These are phyloP conservation scores for Dysmachus trigonus DNA, from an alignment of 2,888 invertebrate genomes.

Conservation along the genomic window DNA sequence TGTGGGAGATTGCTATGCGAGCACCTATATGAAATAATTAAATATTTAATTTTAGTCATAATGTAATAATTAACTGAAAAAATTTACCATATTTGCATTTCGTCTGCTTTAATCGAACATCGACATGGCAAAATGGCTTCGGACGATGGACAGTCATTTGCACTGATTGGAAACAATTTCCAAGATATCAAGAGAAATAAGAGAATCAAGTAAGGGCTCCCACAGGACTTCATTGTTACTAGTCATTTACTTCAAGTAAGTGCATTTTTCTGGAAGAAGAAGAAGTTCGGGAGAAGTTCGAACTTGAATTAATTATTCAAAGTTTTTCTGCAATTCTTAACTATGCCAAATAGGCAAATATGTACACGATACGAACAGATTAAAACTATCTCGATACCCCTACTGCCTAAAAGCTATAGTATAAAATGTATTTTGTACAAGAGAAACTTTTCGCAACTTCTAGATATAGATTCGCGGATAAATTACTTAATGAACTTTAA, in stretches of 20 bases:
- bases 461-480: background rate
- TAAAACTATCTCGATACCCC: background rate
- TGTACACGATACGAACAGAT: background rate
- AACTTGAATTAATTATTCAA: background rate
- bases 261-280: constrained; percentile 30
- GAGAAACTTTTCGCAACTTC: background rate
- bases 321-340: background rate
- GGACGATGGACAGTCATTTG: constrained; percentile 74
- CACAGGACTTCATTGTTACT: constrained; percentile 33
- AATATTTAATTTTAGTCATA: background rate
- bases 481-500: background rate
- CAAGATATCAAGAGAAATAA: constrained; percentile 35
- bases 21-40: constrained; percentile 70
- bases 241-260: constrained; percentile 39
- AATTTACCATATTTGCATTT: constrained; percentile 84
- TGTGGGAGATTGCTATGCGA: constrained; percentile 88
- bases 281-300: background rate
- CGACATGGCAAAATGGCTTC: constrained; percentile 83
- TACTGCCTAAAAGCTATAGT: background rate
- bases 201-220: background rate
- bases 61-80: background rate
- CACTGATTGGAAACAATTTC: background rate
- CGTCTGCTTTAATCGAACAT: constrained; percentile 79
- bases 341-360: background rate
- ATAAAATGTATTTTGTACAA: background rate